phyloP scores from a whole-genome alignment of 2,888 invertebrate genomes.

The Lordiphosa fenestrarum region DNA sequence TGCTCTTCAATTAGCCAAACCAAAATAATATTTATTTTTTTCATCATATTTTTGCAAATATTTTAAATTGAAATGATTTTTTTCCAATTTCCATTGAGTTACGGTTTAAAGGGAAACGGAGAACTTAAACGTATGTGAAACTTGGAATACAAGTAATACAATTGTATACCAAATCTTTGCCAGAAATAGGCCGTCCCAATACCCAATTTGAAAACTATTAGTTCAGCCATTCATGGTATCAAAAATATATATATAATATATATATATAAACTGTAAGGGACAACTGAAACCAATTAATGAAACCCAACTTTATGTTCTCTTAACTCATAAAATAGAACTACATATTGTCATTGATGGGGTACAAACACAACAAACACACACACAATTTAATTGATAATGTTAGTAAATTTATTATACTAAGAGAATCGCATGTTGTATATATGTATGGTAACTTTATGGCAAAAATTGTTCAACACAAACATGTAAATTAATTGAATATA shows the following conservation, averaged over 20 bases:
- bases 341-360: conserved; percentile 27
- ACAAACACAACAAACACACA: conserved; percentile 17
- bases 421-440: conserved; percentile 59
- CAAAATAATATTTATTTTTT: too few relatives aligned
- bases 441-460: conserved; percentile 39
- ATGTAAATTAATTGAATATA: conserved; percentile 67
- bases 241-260: not conserved
- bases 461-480: conserved; percentile 35
- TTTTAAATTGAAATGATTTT: too few relatives aligned
- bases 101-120: too few relatives aligned
- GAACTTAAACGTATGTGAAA: too few relatives aligned
- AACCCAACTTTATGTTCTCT: conserved; percentile 42
- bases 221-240: not conserved
- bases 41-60: too few relatives aligned
- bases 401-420: conserved; percentile 38
- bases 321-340: conserved; percentile 16
- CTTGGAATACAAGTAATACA: not conserved
- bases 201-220: not conserved
- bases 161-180: conserved; percentile 20
- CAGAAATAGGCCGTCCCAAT: too few relatives aligned
- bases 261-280: not conserved
- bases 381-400: conserved; percentile 43
- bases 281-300: conserved; percentile 23
- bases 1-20: conserved; percentile 38
- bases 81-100: too few relatives aligned